phyloP scores from a whole-genome alignment of 2,113 vertebrate genomes.

The Heteronetta atricapilla region DNA sequence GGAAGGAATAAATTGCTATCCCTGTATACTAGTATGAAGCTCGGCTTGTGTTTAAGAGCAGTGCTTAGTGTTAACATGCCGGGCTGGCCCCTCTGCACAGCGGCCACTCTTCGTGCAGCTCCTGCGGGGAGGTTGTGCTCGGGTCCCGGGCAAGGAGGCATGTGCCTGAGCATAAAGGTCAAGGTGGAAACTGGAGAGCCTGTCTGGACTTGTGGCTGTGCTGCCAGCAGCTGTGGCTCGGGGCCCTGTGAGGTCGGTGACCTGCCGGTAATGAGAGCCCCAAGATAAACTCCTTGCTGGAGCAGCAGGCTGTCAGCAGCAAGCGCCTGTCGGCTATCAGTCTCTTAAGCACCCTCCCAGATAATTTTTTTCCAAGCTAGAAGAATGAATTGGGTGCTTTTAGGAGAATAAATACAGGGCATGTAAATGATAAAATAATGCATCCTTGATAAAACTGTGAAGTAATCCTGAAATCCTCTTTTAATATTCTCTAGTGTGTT shows the following conservation, averaged over 20 bases:
- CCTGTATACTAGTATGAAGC: fast-evolving
- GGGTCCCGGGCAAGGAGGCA: fast-evolving
- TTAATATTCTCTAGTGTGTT: not conserved
- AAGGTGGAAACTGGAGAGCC: not conserved
- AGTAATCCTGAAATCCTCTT: slow-evolving; percentile 1
- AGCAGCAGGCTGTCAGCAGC: not conserved
- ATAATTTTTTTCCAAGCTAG: not conserved
- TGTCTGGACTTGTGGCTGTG: not conserved
- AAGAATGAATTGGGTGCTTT: not conserved
- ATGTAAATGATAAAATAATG: not conserved
- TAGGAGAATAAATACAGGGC: not conserved
- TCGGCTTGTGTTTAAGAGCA: not conserved
- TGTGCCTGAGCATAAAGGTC: fast-evolving
- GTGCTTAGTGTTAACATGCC: not conserved
- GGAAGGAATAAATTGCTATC: too few relatives aligned
- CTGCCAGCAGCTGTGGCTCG: fast-evolving
- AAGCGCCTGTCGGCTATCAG: fast-evolving
- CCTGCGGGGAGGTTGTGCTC: fast-evolving
- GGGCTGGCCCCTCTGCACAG: not conserved
- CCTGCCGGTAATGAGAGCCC: not conserved
- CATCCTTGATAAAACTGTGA: not conserved
- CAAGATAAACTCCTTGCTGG: fast-evolving
- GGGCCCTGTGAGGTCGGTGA: not conserved
- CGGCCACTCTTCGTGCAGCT: fast-evolving
- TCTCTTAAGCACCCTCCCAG: not conserved